Conservation (phyloP, 1,140 invertebrate species). For the Lucilia sericata region DNA sequence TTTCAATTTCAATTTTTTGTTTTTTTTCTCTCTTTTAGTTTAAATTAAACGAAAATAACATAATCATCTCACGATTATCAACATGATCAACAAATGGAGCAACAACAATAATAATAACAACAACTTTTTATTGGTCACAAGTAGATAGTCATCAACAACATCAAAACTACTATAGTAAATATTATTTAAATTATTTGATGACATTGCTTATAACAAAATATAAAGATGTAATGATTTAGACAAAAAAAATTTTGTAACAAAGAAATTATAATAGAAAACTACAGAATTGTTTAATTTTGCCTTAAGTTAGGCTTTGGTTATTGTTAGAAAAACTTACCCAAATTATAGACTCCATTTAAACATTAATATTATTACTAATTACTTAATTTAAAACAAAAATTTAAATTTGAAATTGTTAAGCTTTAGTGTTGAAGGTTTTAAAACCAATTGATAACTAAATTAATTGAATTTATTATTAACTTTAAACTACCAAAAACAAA, state of each 20-base stretch:
- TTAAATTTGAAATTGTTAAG: neutral
- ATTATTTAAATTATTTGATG: constrained; percentile 31
- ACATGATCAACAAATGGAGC: neutral
- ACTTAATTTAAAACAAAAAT: too few species aligned
- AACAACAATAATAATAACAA: too few species aligned
- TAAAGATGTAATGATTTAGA: neutral
- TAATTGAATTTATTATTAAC: constrained; percentile 28
- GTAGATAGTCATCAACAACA: neutral
- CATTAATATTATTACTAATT: neutral
- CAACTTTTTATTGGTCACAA: neutral
- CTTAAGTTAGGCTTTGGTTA: too few species aligned
- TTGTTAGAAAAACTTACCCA: neutral
- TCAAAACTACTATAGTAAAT: neutral
- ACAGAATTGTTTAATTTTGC: constrained; percentile 63
- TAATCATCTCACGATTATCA: constrained; percentile 43
- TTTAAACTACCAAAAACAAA: constrained; percentile 32
- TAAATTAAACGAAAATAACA: constrained; percentile 30
- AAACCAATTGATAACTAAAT: constrained; percentile 44
- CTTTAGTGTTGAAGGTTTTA: constrained; percentile 8
- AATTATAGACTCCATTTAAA: constrained; percentile 33
- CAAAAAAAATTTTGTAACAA: constrained; percentile 16
- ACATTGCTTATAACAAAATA: constrained; percentile 3
- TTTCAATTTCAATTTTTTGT: constrained; percentile 7
- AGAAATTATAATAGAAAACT: too few species aligned
- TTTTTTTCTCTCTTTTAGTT: neutral